Conservation (phyloP, 2,113 vertebrate species). For the Rhynchomys soricoides region DNA sequence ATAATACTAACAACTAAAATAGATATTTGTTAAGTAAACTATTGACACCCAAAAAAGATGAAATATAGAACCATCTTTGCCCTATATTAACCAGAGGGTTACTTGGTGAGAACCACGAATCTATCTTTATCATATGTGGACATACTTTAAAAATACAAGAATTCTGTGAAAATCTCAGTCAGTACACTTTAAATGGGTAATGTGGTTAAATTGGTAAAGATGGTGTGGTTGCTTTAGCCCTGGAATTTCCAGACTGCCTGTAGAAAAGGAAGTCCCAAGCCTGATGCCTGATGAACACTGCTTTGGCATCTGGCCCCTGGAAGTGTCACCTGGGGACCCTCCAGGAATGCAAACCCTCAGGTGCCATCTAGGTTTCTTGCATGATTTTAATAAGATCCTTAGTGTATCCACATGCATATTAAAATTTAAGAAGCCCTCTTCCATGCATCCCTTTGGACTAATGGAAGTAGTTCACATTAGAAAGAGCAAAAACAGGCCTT, state of each 20-base stretch:
- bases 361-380: neutral
- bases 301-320: neutral
- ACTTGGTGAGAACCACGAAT: neutral
- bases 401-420: neutral
- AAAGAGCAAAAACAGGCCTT: neutral
- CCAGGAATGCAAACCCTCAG: neutral
- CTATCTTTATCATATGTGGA: neutral
- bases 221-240: neutral
- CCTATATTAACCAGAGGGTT: neutral
- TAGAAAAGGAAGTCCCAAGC: neutral
- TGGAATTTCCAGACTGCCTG: neutral
- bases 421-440: neutral
- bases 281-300: neutral
- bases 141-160: slow-evolving; percentile 7
- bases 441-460: neutral
- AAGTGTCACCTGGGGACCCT: neutral
- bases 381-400: neutral
- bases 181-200: neutral
- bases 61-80: neutral
- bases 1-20: neutral
- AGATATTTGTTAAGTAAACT: neutral
- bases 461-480: neutral
- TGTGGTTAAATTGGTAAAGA: neutral
- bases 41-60: neutral
- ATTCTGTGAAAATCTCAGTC: slow-evolving; percentile 37